These are phyloP conservation scores for Dendrolimus pini DNA, from an alignment of 2,888 invertebrate species.

Conservation along the genomic window DNA sequence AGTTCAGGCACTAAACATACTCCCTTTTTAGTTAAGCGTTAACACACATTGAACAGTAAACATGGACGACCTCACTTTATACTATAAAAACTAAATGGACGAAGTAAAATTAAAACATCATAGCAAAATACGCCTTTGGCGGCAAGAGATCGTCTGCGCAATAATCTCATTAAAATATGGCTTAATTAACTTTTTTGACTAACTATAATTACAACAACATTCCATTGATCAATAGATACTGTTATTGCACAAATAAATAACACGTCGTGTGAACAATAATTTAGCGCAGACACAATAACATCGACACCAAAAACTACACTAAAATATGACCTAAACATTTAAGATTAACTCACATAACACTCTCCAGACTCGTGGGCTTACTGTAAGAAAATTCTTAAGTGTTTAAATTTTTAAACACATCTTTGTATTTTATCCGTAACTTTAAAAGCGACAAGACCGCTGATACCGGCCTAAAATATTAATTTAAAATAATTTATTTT, in stretches of 20 bases:
- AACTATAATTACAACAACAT: conserved; percentile 29
- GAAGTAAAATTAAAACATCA: conserved; percentile 3
- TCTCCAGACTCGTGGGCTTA: no score
- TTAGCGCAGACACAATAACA: conserved; percentile 19
- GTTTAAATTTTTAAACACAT: no score
- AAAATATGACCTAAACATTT: background rate
- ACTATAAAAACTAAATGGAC: conserved; percentile 5
- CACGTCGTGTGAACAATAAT: conserved; percentile 20
- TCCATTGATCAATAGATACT: conserved; percentile 22
- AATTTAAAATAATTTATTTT: no score
- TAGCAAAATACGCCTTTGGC: conserved; percentile 43
- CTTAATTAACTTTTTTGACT: conserved; percentile 36
- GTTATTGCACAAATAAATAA: conserved; percentile 39
- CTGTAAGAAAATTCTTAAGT: no score
- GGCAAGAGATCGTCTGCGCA: conserved; percentile 49
- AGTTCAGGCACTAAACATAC: conserved; percentile 62
- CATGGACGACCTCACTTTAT: conserved; percentile 56
- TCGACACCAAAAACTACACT: background rate
- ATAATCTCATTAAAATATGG: conserved; percentile 57
- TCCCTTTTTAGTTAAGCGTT: conserved; percentile 35
- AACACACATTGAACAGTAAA: conserved; percentile 35
- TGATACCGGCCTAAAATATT: no score
- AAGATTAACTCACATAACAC: background rate
- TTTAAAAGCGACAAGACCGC: no score
- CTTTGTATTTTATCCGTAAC: no score